A percentile compares a stretch with the other conserved stretches of the same genome.
phyloP scores from a whole-genome alignment of 2,113 vertebrate genomes.

The pig (Sus scrofa) region T2T-Sscrofa CM000818.6:113625001-113625500 shows the following conservation, averaged over 20 bases:
- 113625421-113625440: constrained; percentile 28
- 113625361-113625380: constrained; percentile 25
- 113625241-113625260: constrained; percentile 2
- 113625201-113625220: neutral
- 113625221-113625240: neutral
- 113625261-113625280: neutral
- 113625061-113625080: neutral
- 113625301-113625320: neutral
- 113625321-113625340: constrained; percentile 30
- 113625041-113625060: neutral
- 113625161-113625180: neutral
- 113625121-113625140: neutral
- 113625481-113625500: constrained; percentile 10
- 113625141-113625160: constrained; percentile 2
- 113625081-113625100: constrained; percentile 78
- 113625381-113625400: neutral
- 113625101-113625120: neutral
- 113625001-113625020: neutral
- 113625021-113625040: neutral
- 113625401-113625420: neutral
- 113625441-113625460: constrained; percentile 42
- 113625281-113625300: neutral
- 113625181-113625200: neutral
- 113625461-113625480: neutral
- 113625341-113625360: constrained; percentile 4